These are phyloP conservation scores for Lacerta agilis DNA, from an alignment of 2,797 vertebrate species.

Conservation along the genomic window DNA sequence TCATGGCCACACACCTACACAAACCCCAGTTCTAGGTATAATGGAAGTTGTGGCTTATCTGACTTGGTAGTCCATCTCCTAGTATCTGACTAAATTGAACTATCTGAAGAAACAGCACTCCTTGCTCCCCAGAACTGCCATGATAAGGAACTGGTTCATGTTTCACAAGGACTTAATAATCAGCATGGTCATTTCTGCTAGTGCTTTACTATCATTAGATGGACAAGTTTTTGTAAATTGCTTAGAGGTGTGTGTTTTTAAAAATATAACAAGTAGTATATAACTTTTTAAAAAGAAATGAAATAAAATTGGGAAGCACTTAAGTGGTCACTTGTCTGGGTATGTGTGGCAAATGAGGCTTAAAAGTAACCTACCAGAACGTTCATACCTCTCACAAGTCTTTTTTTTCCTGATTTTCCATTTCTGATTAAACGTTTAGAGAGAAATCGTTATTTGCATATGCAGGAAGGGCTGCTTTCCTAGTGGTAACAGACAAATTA, in stretches of 20 bases:
- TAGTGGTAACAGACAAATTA: too few species aligned
- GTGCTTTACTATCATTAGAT: background rate
- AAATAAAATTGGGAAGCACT: background rate
- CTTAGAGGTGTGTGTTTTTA: too few species aligned
- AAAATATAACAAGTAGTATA: too few species aligned
- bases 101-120: background rate
- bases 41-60: background rate
- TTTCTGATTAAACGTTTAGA: background rate
- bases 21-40: background rate
- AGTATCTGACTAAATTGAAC: background rate
- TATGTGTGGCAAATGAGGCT: background rate
- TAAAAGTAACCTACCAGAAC: background rate
- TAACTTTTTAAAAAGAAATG: too few species aligned
- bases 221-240: too few species aligned
- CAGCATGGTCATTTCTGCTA: background rate
- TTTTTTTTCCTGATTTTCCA: background rate
- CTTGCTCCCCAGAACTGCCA: background rate
- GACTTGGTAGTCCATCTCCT: background rate
- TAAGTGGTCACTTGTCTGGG: too few species aligned
- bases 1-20: background rate
- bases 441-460: background rate
- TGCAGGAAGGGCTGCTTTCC: background rate
- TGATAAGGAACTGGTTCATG: background rate
- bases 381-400: background rate
- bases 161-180: background rate